Base-by-base conservation (phyloP, 2,113 vertebrate genomes). In the Lathamus discolor region DNA sequence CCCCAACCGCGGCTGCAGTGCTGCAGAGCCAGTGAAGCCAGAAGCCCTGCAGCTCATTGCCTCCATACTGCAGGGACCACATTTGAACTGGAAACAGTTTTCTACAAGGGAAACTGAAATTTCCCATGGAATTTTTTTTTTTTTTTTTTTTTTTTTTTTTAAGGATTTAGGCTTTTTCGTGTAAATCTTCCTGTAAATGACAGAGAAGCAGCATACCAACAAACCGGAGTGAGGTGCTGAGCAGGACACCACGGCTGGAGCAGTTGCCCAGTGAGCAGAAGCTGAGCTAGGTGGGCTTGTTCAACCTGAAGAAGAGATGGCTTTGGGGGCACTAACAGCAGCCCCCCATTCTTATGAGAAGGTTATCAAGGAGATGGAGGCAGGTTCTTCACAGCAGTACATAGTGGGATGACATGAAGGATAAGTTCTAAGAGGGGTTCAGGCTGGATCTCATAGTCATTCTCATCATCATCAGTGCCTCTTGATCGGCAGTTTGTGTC, bases 401-500 rank as follows among this genome's bases (percentile, higher is more conserved):
- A 6, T 1, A 33, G 13, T 6, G 2, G 49, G 27, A 86, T 41
- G 27, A 62, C 41, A 91, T 43, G 0, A 0, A 59, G 24, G 11
- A 1, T 6, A 52, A 92, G 14, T 37, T 86, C 17, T 55, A 92
- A 77, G 35, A n/a, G 48, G 17, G 2, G 8, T 19, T 93, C 43
- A 48, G 29, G 43, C 17, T 27, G 39, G 39, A 73, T 46, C 28
- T 59, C 57, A 35, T 59, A 35, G 57, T 24, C 57, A 59, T 88
- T 88, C 19, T 94, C 61, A 74, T 72, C 54, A 33, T 39, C 66
- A 52, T 66, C 85, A 93, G 14, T 49, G 74, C 66, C 49, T 79
- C 76, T 84, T 15, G 5, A 73, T 89, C 81, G 82, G 77, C 74
- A 93, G 52, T n/a, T 68, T 66, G 66, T 91, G 62, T 80, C 78